Conservation (phyloP, 1,140 invertebrate genomes). For the Oppia nitens region DNA sequence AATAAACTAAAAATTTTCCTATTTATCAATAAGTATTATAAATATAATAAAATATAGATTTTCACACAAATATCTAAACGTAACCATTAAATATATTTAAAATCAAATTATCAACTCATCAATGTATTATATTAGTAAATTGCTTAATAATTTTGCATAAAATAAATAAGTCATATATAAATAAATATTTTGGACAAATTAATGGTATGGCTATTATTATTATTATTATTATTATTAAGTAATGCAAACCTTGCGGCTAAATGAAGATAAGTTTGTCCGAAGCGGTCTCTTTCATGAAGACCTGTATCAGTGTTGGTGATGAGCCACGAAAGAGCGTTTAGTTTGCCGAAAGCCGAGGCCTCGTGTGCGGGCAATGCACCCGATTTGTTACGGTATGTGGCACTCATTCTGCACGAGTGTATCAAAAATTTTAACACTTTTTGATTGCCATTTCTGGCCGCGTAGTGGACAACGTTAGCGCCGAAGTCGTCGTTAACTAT, state of each 20-base stretch:
- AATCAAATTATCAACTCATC: no score
- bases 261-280: constrained; percentile 31
- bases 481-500: constrained; percentile 25
- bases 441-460: constrained; percentile 28
- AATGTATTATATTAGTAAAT: no score
- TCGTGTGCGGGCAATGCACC: constrained; percentile 32
- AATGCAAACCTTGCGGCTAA: constrained; percentile 27
- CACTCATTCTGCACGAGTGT: constrained; percentile 22
- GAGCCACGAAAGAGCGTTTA: constrained; percentile 30
- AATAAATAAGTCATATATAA: no score
- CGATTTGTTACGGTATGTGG: constrained; percentile 24
- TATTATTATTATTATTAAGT: no score
- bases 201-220: no score
- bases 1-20: no score
- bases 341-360: constrained; percentile 29
- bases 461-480: constrained; percentile 31
- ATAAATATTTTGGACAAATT: no score
- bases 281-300: constrained; percentile 29
- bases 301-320: constrained; percentile 25
- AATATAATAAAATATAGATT: no score
- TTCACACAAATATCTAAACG: no score
- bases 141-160: no score
- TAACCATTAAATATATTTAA: no score
- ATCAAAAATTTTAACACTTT: constrained; percentile 27
- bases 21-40: no score